Percentiles rank a stretch among this genome's conserved stretches.
Evolutionary conservation across 1,140 invertebrate genomes (phyloP).

Genomic region (Elysia chlorotica): DNA sequence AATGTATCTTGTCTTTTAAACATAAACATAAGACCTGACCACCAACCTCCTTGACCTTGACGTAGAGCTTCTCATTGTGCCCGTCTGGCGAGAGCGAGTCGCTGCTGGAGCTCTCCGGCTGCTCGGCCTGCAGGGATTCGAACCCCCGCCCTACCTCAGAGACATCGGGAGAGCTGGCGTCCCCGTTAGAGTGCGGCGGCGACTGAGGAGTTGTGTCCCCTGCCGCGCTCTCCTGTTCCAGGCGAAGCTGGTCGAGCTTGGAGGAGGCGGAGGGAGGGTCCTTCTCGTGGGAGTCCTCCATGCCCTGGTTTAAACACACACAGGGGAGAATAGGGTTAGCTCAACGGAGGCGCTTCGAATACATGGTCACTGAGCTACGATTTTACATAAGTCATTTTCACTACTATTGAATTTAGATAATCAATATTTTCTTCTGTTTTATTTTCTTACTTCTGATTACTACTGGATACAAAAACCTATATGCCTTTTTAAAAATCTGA

Average conservation of each 20-base stretch:
- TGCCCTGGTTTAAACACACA: slow-evolving; percentile 16
- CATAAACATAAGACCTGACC: too few species aligned
- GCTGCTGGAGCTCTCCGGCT: slow-evolving; percentile 36
- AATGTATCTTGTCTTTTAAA: too few species aligned
- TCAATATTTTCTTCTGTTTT: too few species aligned
- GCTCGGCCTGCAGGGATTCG: background rate
- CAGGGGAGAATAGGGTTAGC: too few species aligned
- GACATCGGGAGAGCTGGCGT: slow-evolving; percentile 33
- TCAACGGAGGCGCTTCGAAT: too few species aligned
- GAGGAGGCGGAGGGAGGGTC: slow-evolving; percentile 4
- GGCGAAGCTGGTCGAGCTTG: slow-evolving; percentile 8
- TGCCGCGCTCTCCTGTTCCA: slow-evolving; percentile 33
- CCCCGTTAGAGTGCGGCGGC: slow-evolving; percentile 27
- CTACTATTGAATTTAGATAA: too few species aligned
- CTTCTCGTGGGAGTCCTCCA: slow-evolving; percentile 25
- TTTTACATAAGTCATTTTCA: too few species aligned
- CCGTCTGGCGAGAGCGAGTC: slow-evolving; percentile 38
- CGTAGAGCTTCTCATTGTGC: slow-evolving; percentile 39
- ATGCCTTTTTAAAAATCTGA: too few species aligned
- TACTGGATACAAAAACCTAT: too few species aligned
- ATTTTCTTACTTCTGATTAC: too few species aligned
- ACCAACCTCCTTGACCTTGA: slow-evolving; percentile 74
- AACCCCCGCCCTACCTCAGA: background rate
- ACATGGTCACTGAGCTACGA: too few species aligned
- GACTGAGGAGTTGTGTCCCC: slow-evolving; percentile 38